A percentile compares a stretch with the other conserved stretches of the same genome.
Conservation (phyloP, 2,797 vertebrate genomes). For the Brotula barbata region DNA sequence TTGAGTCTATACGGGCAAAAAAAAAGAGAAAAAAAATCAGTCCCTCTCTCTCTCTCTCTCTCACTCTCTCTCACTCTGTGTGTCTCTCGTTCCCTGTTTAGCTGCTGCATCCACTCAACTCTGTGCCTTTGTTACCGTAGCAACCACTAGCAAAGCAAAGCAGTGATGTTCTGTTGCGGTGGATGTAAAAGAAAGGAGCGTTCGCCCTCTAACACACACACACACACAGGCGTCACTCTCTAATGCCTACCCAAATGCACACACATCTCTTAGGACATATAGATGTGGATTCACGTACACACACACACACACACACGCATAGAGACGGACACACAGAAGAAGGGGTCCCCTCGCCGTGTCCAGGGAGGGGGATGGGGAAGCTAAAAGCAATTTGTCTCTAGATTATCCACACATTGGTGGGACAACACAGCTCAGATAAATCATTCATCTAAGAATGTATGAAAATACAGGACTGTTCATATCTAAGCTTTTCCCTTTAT, state of each 20-base stretch:
- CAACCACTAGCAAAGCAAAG: conserved; percentile 82
- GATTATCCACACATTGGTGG: conserved; percentile 43
- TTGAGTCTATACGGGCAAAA: conserved; percentile 36
- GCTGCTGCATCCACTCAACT: conserved; percentile 77
- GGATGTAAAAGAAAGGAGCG: conserved; percentile 65
- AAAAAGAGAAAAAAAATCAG: no score
- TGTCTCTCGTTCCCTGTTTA: conserved; percentile 46
- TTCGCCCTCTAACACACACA: conserved; percentile 48
- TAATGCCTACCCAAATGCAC: conserved; percentile 7
- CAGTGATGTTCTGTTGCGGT: conserved; percentile 75
- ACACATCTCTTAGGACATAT: conserved; percentile 29
- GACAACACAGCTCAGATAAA: conserved; percentile 39
- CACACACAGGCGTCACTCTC: conserved; percentile 3
- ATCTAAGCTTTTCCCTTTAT: neutral
- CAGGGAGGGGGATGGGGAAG: conserved; percentile 61
- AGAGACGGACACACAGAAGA: conserved; percentile 32
- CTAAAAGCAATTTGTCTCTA: conserved; percentile 52
- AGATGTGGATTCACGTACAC: conserved; percentile 2
- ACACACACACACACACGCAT: conserved; percentile 21
- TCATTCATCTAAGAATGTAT: conserved; percentile 17
- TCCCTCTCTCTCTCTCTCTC: conserved; percentile 25
- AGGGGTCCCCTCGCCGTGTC: conserved; percentile 31
- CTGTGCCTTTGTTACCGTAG: conserved; percentile 84
- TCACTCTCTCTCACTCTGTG: conserved; percentile 15
- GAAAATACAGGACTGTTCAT: no score